A percentile compares a stretch with the other conserved stretches of the same genome.
These are phyloP conservation scores for Acestrorhynchus altus DNA, from an alignment of 2,797 vertebrate species.

Conservation along the genomic window DNA sequence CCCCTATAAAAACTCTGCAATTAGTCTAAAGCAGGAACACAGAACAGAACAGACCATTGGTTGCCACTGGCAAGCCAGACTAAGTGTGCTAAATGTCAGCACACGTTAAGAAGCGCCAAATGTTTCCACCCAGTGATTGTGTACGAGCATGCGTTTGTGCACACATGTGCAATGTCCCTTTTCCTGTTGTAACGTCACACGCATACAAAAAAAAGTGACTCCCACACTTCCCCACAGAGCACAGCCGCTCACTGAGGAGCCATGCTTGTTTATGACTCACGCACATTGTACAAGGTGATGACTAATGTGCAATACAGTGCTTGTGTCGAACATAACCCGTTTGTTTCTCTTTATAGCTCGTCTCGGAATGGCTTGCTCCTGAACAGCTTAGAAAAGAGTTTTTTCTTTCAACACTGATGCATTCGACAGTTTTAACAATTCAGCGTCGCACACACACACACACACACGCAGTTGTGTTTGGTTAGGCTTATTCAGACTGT, in stretches of 20 bases:
- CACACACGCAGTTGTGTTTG: too few species aligned
- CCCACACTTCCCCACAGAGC: not conserved
- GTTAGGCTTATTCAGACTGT: too few species aligned
- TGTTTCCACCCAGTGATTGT: slow-evolving; percentile 1
- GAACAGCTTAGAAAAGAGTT: not conserved
- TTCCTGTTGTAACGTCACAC: slow-evolving; percentile 7
- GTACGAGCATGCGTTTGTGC: slow-evolving; percentile 35
- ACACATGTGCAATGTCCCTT: not conserved
- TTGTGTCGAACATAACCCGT: slow-evolving; percentile 8
- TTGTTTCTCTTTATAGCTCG: slow-evolving; percentile 8
- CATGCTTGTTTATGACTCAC: slow-evolving; percentile 38
- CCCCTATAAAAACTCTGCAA: not conserved
- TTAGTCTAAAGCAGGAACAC: not conserved
- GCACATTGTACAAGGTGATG: slow-evolving; percentile 19
- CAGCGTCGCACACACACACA: too few species aligned
- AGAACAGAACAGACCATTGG: slow-evolving; percentile 4
- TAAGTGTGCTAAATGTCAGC: slow-evolving; percentile 25
- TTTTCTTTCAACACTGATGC: not conserved
- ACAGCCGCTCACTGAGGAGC: slow-evolving; percentile 17
- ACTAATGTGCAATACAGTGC: slow-evolving; percentile 30
- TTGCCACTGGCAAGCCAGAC: slow-evolving; percentile 7
- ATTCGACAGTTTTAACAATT: not conserved
- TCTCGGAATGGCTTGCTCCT: not conserved
- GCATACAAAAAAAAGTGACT: slow-evolving; percentile 17
- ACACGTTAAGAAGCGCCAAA: slow-evolving; percentile 11